Evolutionary conservation across 2,888 invertebrate genomes (phyloP), one percentile per base, ranked within the genome.

Genomic region (Rotaria sp.): DNA sequence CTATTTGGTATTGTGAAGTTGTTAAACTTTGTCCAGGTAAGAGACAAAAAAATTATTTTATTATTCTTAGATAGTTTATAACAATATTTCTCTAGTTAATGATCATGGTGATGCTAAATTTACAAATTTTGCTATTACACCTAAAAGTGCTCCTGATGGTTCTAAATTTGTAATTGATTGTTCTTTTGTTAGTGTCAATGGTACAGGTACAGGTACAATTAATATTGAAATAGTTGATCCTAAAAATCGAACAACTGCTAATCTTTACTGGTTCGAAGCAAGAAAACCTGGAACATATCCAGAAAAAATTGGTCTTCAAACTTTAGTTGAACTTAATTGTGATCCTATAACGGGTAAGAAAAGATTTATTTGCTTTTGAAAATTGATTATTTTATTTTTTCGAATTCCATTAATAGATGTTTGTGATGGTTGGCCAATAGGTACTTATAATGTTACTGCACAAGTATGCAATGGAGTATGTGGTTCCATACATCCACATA

Each of bases 381-480:
- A 45, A 13, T 41, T 38, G 41, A 41, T 13, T 26, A 26, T 4
- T 15, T 38, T 0, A 26, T 26, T 50, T 18, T 13, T 80, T n/a
- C n/a, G n/a, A 13, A 74, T 74, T 80, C 8, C 45, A 7, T n/a
- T 80, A 5, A n/a, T 45, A 45, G 80, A 80, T n/a, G 13, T 88
- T 48, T 90, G 90, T 88, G 90, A 90, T 87, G 85, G 88, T 87
- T 90, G 90, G 90, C 86, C 88, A n/a, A 89, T 90, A 21, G 90
- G 90, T 85, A 87, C 88, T 86, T 90, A 90, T 86, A 89, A 88
- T 38, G 88, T 90, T 5, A 89, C 88, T 87, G 87, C 90, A 41
- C 90, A 88, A 74, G 87, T 90, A 75, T 90, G 90, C 86, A 89
- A 90, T 87, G 90, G 89, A 15, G 89, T 89, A 85, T 90, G 90